phyloP scores from a whole-genome alignment of 2,113 vertebrate species.

The Cyprinodon tularosa region DNA sequence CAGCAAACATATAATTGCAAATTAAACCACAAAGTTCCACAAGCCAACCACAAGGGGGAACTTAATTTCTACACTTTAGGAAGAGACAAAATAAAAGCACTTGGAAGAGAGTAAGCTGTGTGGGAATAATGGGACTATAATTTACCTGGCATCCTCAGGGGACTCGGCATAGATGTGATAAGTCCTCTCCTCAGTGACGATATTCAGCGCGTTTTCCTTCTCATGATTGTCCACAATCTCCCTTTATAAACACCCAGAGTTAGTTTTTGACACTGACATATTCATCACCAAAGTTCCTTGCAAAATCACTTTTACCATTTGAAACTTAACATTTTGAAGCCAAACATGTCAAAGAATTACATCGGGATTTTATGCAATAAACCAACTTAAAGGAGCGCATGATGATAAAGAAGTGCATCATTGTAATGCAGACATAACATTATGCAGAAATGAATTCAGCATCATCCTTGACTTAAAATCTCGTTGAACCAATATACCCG shows the following conservation, averaged over 20 bases:
- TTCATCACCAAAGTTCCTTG: neutral
- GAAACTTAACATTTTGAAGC: neutral
- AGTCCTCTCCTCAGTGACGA: conserved; percentile 89
- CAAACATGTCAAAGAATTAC: neutral
- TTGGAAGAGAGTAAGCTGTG: conserved; percentile 44
- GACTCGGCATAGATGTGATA: conserved; percentile 93
- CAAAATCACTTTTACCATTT: neutral
- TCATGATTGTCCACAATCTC: conserved; percentile 94
- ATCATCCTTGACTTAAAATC: neutral
- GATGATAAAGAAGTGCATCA: neutral
- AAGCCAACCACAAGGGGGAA: conserved; percentile 60
- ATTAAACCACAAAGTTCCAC: conserved; percentile 39
- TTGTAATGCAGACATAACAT: too few species aligned
- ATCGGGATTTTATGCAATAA: neutral
- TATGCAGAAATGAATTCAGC: neutral
- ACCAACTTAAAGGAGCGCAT: neutral
- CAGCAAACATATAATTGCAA: conserved; percentile 44
- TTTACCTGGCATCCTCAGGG: conserved; percentile 93
- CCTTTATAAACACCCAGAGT: conserved; percentile 69
- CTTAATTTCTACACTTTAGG: conserved; percentile 36
- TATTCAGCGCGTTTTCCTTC: conserved; percentile 92
- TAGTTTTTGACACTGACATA: neutral
- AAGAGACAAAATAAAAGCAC: neutral
- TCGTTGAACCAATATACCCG: neutral
- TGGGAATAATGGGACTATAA: neutral